Conservation (phyloP, 2,888 invertebrate species). For the Lasius fuliginosus region DNA sequence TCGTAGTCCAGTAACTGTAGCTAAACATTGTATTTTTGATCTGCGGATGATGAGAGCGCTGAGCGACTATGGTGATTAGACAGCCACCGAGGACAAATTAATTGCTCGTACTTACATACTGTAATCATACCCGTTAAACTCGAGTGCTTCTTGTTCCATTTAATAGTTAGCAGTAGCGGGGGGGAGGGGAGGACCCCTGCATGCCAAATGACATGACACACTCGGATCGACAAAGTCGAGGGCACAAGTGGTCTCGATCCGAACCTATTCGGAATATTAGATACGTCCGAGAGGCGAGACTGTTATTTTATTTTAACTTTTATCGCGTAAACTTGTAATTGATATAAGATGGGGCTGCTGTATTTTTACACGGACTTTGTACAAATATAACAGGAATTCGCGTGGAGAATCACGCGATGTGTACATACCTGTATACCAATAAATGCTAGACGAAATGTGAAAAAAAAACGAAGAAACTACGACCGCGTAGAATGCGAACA, state of each 20-base stretch:
- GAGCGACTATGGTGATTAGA: slow-evolving; percentile 61
- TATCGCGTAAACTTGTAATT: slow-evolving; percentile 72
- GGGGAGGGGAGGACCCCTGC: slow-evolving; percentile 43
- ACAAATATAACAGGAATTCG: slow-evolving; percentile 79
- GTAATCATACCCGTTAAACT: slow-evolving; percentile 67
- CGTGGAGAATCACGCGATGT: slow-evolving; percentile 70
- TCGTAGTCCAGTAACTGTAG: slow-evolving; percentile 25
- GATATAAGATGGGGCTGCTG: slow-evolving; percentile 80
- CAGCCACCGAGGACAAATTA: slow-evolving; percentile 51
- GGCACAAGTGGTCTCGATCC: slow-evolving; percentile 60
- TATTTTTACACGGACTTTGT: slow-evolving; percentile 86
- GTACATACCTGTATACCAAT: slow-evolving; percentile 79
- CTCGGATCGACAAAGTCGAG: slow-evolving; percentile 56
- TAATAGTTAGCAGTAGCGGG: slow-evolving; percentile 34
- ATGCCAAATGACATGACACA: slow-evolving; percentile 58
- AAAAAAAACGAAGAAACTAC: neutral
- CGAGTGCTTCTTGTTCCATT: slow-evolving; percentile 66
- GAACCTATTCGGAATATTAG: slow-evolving; percentile 64
- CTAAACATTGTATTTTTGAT: slow-evolving; percentile 40
- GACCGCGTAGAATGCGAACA: neutral
- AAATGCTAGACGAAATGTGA: slow-evolving; percentile 70
- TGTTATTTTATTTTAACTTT: slow-evolving; percentile 68
- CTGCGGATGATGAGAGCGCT: slow-evolving; percentile 11
- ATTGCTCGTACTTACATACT: slow-evolving; percentile 63
- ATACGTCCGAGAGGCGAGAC: slow-evolving; percentile 71